Evolutionary conservation across 2,888 invertebrate species (phyloP).

Genomic region (Phengaris alcon): DNA sequence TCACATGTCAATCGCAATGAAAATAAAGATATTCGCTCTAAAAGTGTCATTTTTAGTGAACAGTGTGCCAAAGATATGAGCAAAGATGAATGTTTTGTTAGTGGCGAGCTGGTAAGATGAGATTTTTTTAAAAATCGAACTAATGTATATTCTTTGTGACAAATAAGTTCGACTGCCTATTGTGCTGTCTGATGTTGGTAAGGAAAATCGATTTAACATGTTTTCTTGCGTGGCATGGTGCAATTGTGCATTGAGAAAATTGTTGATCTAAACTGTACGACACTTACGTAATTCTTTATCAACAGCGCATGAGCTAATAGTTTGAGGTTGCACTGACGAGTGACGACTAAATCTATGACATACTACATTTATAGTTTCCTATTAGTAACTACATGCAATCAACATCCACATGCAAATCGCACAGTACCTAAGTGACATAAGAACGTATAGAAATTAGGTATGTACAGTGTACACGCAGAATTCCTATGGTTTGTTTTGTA

Average conservation of each 20-base stretch:
- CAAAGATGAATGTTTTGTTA: not conserved
- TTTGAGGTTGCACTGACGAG: conserved; percentile 11
- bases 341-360: conserved; percentile 12
- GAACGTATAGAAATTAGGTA: too few species aligned
- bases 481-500: too few species aligned
- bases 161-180: conserved; percentile 35
- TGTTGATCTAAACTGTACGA: not conserved
- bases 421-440: too few species aligned
- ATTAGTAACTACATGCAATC: too few species aligned
- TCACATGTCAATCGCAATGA: too few species aligned
- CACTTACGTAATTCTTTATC: conserved; percentile 21
- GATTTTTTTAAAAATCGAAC: not conserved
- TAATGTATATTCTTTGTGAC: conserved; percentile 35
- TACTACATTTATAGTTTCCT: not conserved
- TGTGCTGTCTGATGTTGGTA: conserved; percentile 31
- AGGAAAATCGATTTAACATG: conserved; percentile 39
- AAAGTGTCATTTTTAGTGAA: not conserved
- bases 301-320: conserved; percentile 20
- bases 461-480: too few species aligned
- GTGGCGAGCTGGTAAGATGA: not conserved
- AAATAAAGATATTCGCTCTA: too few species aligned
- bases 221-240: conserved; percentile 38
- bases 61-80: conserved; percentile 5
- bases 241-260: conserved; percentile 31
- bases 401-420: too few species aligned